Evolutionary conservation across 2,797 vertebrate genomes (phyloP).

Genomic region (Capromys pilorides): DNA sequence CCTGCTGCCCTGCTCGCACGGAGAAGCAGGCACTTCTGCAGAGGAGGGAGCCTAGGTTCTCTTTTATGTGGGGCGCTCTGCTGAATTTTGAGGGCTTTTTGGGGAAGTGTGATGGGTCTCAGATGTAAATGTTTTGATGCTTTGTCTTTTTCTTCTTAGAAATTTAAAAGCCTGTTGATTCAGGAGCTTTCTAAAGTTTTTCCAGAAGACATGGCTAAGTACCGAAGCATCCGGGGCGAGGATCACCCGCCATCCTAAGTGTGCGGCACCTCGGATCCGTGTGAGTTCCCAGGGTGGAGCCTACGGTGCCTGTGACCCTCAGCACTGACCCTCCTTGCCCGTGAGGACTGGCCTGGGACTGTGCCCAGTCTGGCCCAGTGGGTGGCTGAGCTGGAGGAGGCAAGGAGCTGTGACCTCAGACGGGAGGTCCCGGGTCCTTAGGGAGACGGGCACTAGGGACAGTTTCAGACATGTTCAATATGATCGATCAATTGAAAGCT

Average conservation of each 20-base stretch:
- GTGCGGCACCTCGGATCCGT: conserved; percentile 11
- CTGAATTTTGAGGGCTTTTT: neutral
- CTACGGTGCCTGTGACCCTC: neutral
- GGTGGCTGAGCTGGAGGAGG: neutral
- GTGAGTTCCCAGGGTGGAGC: neutral
- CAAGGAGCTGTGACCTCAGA: neutral
- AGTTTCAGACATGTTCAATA: neutral
- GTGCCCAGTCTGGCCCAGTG: neutral
- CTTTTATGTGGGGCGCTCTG: neutral
- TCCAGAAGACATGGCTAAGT: conserved; percentile 98
- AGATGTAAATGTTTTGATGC: neutral
- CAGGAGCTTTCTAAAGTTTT: conserved; percentile 97
- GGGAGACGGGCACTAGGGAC: neutral
- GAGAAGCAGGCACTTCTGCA: neutral
- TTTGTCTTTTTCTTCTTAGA: conserved; percentile 86
- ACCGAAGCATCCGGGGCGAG: conserved; percentile 96
- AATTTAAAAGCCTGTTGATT: conserved; percentile 98
- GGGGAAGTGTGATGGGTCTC: neutral
- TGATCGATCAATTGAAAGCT: neutral
- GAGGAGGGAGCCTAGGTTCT: rapidly evolving
- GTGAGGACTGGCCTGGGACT: neutral
- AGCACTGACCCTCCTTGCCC: neutral
- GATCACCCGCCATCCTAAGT: conserved; percentile 92
- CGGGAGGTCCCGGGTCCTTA: neutral
- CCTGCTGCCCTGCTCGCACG: rapidly evolving